These are phyloP conservation scores for Encarsia formosa DNA, from an alignment of 2,888 invertebrate species.

Conservation along the genomic window DNA sequence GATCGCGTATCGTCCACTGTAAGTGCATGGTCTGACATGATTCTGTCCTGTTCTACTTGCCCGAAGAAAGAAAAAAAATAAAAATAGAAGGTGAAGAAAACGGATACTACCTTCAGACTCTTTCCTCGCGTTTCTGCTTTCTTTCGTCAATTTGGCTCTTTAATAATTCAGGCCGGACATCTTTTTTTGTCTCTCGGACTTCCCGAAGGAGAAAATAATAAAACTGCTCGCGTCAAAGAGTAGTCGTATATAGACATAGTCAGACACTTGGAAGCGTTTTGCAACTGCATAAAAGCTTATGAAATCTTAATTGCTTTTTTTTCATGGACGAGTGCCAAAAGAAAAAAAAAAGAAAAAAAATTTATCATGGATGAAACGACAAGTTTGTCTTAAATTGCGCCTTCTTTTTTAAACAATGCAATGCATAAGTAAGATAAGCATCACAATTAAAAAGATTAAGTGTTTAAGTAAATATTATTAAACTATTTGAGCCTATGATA, in stretches of 20 bases:
- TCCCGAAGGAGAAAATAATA: not conserved
- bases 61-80: not conserved
- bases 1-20: not conserved
- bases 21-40: conserved; percentile 18
- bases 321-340: not conserved
- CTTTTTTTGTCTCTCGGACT: not conserved
- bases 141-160: not conserved
- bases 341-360: not conserved
- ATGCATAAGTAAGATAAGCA: too few species aligned
- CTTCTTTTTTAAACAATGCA: not conserved
- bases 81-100: too few species aligned
- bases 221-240: conserved; percentile 3
- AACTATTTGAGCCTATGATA: too few species aligned
- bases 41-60: conserved; percentile 27
- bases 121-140: not conserved
- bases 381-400: not conserved
- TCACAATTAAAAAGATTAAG: too few species aligned
- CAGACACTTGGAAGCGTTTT: too few species aligned
- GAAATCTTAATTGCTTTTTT: conserved; percentile 12
- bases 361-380: not conserved
- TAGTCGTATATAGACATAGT: too few species aligned
- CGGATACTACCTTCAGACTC: not conserved
- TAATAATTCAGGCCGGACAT: conserved; percentile 10
- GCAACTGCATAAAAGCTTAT: not conserved
- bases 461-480: too few species aligned